A percentile compares a stretch with the other conserved stretches of the same genome.
These are phyloP conservation scores for Zalophus californianus DNA, from an alignment of 2,797 vertebrate species.

Conservation along the genomic window DNA sequence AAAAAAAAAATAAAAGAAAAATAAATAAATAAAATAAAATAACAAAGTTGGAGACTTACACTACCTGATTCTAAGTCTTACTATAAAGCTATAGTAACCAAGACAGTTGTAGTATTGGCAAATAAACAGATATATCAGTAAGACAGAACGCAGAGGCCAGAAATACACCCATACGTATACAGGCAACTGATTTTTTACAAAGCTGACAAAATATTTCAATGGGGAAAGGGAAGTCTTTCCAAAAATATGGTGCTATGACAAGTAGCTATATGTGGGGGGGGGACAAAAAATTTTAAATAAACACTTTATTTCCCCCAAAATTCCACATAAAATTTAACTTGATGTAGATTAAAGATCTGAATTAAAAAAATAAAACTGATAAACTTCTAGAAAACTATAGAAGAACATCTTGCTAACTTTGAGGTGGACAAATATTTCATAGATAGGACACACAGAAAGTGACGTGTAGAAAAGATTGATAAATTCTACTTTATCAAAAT, in stretches of 20 bases:
- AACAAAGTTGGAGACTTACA: background rate
- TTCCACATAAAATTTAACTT: background rate
- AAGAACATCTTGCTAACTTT: background rate
- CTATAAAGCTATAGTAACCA: background rate
- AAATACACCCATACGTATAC: background rate
- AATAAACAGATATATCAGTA: background rate
- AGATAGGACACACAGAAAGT: background rate
- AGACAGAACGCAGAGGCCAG: background rate
- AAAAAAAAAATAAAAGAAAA: slow-evolving; percentile 9
- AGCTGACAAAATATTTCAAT: background rate
- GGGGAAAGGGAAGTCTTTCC: background rate
- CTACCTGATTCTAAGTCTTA: background rate
- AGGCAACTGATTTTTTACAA: background rate
- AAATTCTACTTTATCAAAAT: background rate
- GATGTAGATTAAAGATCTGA: background rate
- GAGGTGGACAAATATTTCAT: background rate
- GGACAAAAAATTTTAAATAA: background rate
- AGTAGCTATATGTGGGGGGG: background rate
- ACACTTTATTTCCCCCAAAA: background rate
- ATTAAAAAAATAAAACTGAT: background rate
- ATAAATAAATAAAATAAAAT: background rate
- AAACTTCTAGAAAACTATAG: background rate
- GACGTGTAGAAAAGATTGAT: background rate
- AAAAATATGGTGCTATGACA: background rate
- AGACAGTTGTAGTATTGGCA: background rate